These are phyloP conservation scores for Lycaena phlaeas DNA, from an alignment of 2,888 invertebrate genomes.

Conservation along the genomic window DNA sequence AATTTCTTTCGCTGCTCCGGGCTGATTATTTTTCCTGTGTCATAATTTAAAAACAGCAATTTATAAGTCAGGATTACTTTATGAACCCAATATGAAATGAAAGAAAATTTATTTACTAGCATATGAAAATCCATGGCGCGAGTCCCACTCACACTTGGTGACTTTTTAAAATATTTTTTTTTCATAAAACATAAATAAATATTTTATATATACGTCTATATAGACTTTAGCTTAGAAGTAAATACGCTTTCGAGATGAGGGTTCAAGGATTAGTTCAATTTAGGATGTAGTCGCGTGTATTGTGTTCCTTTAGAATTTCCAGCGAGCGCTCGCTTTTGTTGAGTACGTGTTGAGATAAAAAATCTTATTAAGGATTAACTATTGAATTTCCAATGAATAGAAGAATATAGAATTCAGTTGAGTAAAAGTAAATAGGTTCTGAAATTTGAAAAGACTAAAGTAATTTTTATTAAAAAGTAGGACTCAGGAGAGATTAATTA, in stretches of 20 bases:
- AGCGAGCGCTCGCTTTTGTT: slow-evolving; percentile 1
- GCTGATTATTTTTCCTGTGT: too few species aligned
- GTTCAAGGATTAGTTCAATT: slow-evolving; percentile 6
- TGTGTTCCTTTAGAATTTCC: slow-evolving; percentile 5
- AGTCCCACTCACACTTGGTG: too few species aligned
- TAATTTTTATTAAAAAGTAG: too few species aligned
- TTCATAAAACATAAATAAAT: neutral
- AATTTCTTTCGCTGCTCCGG: too few species aligned
- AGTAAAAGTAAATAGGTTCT: neutral
- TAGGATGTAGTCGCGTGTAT: neutral
- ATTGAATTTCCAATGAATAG: slow-evolving; percentile 8
- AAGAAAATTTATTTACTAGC: too few species aligned
- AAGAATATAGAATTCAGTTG: neutral
- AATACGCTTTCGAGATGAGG: slow-evolving; percentile 2
- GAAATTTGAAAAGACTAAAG: too few species aligned
- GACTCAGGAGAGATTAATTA: too few species aligned
- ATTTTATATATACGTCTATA: neutral
- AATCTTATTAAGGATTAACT: slow-evolving; percentile 6
- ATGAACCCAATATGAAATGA: too few species aligned
- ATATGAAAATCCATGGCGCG: too few species aligned
- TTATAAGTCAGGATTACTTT: too few species aligned
- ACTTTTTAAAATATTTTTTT: neutral
- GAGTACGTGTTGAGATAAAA: slow-evolving; percentile 2
- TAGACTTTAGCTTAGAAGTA: neutral
- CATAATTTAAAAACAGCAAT: too few species aligned